Percentiles rank a stretch among this genome's conserved stretches.
These are phyloP conservation scores for Tupaia chinensis DNA, from an alignment of 2,113 vertebrate genomes.

Conservation along the genomic window DNA sequence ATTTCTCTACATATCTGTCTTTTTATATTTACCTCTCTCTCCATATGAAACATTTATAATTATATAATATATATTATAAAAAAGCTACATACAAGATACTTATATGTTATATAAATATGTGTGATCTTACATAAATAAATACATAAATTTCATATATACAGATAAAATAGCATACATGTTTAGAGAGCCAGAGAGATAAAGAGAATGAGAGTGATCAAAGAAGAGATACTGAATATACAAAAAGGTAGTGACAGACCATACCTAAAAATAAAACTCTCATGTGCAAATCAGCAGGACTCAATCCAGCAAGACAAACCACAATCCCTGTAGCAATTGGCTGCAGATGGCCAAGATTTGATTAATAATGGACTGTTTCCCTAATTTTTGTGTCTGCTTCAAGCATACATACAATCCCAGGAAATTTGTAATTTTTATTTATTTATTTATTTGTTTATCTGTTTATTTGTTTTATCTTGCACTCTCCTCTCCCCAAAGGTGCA, in stretches of 20 bases:
- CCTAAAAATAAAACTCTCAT: neutral
- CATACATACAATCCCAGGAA: neutral
- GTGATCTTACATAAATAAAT: neutral
- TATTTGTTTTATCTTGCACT: slow-evolving; percentile 2
- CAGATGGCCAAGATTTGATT: neutral
- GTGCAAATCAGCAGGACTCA: too few relatives aligned
- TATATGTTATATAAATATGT: too few relatives aligned
- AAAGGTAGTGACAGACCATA: neutral
- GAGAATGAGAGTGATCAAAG: neutral
- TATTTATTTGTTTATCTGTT: too few relatives aligned
- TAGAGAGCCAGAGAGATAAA: neutral
- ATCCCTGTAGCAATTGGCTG: neutral
- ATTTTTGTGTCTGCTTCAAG: neutral
- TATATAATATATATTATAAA: neutral
- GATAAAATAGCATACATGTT: neutral
- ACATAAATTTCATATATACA: neutral
- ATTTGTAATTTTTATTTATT: too few relatives aligned
- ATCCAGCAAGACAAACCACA: neutral
- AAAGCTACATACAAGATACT: neutral
- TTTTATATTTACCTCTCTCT: neutral
- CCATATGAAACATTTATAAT: neutral
- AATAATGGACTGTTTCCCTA: neutral
- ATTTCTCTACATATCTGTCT: neutral
- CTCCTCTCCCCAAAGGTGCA: neutral
- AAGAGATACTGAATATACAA: neutral